Base-by-base conservation (phyloP, 2,113 vertebrate species). In the Tetrax tetrax region DNA sequence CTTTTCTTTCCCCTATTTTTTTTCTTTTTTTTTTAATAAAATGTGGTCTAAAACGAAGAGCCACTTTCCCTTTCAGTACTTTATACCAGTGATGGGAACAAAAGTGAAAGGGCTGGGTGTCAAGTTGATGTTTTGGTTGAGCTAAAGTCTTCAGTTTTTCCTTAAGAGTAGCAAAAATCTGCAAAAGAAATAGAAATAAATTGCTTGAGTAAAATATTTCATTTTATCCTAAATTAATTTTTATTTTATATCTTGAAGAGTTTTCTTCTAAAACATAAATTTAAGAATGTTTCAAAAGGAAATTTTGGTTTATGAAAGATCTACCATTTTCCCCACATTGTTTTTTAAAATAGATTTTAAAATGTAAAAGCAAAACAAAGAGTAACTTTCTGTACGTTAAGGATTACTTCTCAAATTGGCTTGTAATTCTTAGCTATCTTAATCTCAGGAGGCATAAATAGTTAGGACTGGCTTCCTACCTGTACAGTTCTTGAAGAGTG, bases 321-420 rank as follows among this genome's bases (percentile, higher is more conserved):
- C 10, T 48, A 3, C 9, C 0, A 5, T 37, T 43, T 35, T 3
- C 5, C 12, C 14, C 13, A 5, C 13, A 6, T 29, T 15, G 31
- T 75, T 29, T 28, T 37, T 13, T 19, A 15, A 8, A 25, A 29
- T 4, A 22, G 2, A 48, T 43, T 47, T 3, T 29, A 50, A 41
- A 56, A 31, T 3, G 33, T 83, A 45, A 64, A 83, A 57, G 27
- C 27, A 48, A 69, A 88, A 11, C 10, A 24, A 59, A 38, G 8
- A 50, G 3, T 51, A 29, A 50, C 12, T 4, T 66, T 50, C 10
- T 85, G 4, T 31, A 86, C 8, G 7, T 41, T 56, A 60, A 51
- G 14, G 9, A 8, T 31, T 41, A 71, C 7, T 37, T 35, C 17
- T 2, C 45, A 75, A 27, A 53, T 59, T 80, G 84, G 22, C 25